A percentile compares a stretch with the other conserved stretches of the same genome.
Conservation (phyloP, 2,797 vertebrate genomes). For the Enteromius unitaeniatus region DNA sequence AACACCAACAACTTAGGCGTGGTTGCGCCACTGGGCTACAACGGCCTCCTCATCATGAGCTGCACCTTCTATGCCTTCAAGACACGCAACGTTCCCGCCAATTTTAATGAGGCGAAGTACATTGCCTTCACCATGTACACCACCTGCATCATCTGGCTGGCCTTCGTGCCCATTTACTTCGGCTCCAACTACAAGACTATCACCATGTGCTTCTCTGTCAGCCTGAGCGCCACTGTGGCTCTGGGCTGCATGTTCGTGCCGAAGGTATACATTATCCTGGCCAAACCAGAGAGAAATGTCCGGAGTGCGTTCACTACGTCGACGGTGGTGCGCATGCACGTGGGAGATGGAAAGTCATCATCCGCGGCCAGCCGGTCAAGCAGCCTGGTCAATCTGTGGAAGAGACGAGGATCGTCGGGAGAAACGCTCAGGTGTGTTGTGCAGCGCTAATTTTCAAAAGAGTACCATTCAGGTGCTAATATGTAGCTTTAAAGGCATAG, state of each 20-base stretch:
- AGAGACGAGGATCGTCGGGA: slow-evolving; percentile 91
- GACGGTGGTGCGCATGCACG: slow-evolving; percentile 97
- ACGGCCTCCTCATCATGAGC: slow-evolving; percentile 94
- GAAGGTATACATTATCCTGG: slow-evolving; percentile 98
- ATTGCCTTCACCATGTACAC: slow-evolving; percentile 99
- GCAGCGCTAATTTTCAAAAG: background rate
- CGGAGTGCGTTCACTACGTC: slow-evolving; percentile 98
- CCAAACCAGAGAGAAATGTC: slow-evolving; percentile 96
- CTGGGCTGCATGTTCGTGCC: slow-evolving; percentile 98
- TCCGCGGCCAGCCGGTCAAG: slow-evolving; percentile 94
- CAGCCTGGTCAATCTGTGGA: slow-evolving; percentile 96
- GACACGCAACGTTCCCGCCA: slow-evolving; percentile 96
- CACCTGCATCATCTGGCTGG: slow-evolving; percentile 98
- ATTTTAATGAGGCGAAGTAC: slow-evolving; percentile 98
- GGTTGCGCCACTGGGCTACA: slow-evolving; percentile 95
- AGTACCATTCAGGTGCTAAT: background rate
- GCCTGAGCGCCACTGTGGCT: slow-evolving; percentile 95
- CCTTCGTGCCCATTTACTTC: slow-evolving; percentile 98
- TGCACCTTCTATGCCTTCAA: slow-evolving; percentile 99
- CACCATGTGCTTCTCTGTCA: slow-evolving; percentile 99
- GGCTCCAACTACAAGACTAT: slow-evolving; percentile 99
- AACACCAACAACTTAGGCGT: slow-evolving; percentile 95
- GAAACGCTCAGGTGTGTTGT: slow-evolving; percentile 90
- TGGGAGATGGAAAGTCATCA: slow-evolving; percentile 94
- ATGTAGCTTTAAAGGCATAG: background rate